These are phyloP conservation scores for Neomonachus schauinslandi DNA, from an alignment of 2,113 vertebrate species.

Conservation along the genomic window DNA sequence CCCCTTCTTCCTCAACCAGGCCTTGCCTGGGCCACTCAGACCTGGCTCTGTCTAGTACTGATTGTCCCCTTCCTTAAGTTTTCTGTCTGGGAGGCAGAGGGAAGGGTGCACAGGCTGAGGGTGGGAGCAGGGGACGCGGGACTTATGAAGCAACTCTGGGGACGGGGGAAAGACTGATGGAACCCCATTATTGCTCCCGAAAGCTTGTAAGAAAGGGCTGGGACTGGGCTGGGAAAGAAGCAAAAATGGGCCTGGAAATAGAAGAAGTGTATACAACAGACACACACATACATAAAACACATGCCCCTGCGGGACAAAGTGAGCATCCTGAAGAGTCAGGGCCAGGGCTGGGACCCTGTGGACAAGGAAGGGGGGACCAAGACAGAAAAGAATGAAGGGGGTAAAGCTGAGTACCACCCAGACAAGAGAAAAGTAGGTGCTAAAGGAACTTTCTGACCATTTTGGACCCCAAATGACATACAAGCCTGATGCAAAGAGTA, in stretches of 20 bases:
- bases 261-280: too few species aligned
- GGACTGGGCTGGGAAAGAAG: not conserved
- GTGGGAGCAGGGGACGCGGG: fast-evolving
- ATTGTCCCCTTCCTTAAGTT: not conserved
- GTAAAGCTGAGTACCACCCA: too few species aligned
- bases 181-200: not conserved
- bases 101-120: not conserved
- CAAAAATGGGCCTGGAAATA: not conserved
- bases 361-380: not conserved
- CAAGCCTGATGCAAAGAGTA: not conserved
- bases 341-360: not conserved
- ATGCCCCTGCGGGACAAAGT: not conserved
- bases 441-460: not conserved
- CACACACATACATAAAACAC: not conserved
- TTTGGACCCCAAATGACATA: not conserved
- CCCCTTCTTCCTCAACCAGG: not conserved
- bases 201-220: not conserved
- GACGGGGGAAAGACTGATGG: not conserved
- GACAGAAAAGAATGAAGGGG: not conserved
- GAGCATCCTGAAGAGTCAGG: not conserved
- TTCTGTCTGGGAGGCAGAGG: not conserved
- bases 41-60: not conserved
- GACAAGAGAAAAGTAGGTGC: not conserved
- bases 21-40: not conserved
- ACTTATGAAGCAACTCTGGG: not conserved